Conservation (phyloP, 2,888 invertebrate species). For the Gerosis bhagava region DNA sequence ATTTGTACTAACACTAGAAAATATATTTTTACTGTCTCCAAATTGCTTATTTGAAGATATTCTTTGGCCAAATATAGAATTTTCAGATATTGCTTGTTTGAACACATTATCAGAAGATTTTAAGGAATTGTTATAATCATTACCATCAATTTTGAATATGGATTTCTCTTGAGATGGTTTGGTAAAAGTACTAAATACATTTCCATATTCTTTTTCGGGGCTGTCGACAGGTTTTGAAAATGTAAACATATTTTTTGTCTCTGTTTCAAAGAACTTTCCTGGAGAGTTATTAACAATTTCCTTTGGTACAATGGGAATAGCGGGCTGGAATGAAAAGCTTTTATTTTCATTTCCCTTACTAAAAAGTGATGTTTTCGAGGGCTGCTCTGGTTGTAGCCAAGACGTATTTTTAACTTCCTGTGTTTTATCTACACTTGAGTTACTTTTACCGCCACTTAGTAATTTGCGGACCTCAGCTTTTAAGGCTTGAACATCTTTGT, state of each 20-base stretch:
- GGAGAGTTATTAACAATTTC: conserved; percentile 57
- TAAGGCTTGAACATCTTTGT: conserved; percentile 57
- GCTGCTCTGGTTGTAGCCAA: conserved; percentile 45
- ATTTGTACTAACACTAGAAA: conserved; percentile 34
- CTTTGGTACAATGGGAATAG: conserved; percentile 56
- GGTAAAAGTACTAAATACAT: conserved; percentile 24
- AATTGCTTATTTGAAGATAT: conserved; percentile 14
- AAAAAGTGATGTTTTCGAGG: conserved; percentile 38
- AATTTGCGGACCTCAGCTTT: conserved; percentile 60
- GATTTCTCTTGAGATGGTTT: too few species aligned
- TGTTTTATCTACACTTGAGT: conserved; percentile 38
- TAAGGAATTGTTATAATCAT: conserved; percentile 36
- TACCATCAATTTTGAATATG: conserved; percentile 25
- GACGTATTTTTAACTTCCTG: conserved; percentile 42
- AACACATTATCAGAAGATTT: conserved; percentile 35
- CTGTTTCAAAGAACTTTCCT: conserved; percentile 49
- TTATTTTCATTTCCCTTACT: conserved; percentile 35
- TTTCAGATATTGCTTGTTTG: conserved; percentile 31
- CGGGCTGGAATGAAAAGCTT: conserved; percentile 65
- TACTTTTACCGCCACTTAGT: conserved; percentile 47
- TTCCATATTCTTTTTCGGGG: conserved; percentile 23
- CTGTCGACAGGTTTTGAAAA: conserved; percentile 68
- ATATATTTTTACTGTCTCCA: conserved; percentile 37
- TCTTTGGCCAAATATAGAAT: conserved; percentile 39
- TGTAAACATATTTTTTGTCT: conserved; percentile 54